Conservation (phyloP, 2,797 vertebrate species). For the Petrocephalus sullivani region DNA sequence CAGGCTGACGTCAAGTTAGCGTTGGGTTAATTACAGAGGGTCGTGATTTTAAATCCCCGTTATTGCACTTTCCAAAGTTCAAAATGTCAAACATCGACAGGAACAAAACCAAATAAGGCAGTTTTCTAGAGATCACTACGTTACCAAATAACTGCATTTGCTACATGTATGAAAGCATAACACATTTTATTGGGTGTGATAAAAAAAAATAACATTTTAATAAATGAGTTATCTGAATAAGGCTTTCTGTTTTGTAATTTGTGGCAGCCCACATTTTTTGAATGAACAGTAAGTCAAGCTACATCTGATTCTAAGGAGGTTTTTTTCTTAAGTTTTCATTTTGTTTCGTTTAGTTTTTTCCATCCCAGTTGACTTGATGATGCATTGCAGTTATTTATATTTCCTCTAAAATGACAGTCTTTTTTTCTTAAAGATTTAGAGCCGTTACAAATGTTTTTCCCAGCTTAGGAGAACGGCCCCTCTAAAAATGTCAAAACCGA, state of each 20-base stretch:
- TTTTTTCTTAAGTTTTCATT: background rate
- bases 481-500: background rate
- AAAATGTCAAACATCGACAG: background rate
- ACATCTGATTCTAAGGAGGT: background rate
- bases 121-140: background rate
- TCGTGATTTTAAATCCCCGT: background rate
- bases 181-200: background rate
- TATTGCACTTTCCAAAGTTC: background rate
- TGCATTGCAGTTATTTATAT: constrained; percentile 7
- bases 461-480: background rate
- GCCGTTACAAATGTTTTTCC: background rate
- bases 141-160: background rate
- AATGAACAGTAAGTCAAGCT: background rate
- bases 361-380: background rate
- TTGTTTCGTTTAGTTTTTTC: background rate
- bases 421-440: background rate
- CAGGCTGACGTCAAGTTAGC: background rate
- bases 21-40: background rate
- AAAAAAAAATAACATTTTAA: background rate
- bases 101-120: background rate
- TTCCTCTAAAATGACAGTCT: background rate
- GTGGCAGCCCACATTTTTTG: background rate
- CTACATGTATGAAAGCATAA: background rate
- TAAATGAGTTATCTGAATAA: background rate
- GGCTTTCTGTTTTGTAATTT: background rate